Evolutionary conservation across 92 coral and sea anemone genomes (phyloP).

Genomic region (Porites lobata): DNA sequence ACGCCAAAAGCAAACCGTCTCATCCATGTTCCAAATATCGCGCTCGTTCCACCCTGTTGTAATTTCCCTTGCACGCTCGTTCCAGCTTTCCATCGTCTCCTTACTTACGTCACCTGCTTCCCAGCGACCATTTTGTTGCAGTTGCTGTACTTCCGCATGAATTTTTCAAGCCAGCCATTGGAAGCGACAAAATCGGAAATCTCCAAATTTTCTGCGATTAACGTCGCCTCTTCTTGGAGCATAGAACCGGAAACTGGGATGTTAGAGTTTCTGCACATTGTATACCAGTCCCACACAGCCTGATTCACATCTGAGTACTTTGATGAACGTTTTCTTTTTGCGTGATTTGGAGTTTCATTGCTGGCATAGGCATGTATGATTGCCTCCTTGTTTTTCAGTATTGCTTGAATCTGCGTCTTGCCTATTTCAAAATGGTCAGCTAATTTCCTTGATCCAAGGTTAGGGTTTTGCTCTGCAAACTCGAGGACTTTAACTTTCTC

Average conservation of each 20-base stretch:
- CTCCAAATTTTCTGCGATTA: conserved; percentile 48
- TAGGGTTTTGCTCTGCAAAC: conserved; percentile 52
- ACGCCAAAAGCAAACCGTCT: conserved; percentile 3
- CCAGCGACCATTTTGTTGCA: conserved; percentile 47
- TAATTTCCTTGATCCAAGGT: conserved; percentile 57
- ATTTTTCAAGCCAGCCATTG: conserved; percentile 57
- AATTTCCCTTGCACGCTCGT: conserved; percentile 46
- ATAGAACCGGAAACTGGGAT: conserved; percentile 49
- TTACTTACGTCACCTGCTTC: conserved; percentile 43
- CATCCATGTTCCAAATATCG: conserved; percentile 22
- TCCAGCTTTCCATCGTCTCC: conserved; percentile 42
- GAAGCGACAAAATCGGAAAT: conserved; percentile 36
- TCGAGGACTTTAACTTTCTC: conserved; percentile 46
- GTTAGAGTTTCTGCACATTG: conserved; percentile 51
- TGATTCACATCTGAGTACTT: conserved; percentile 51
- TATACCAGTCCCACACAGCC: conserved; percentile 58
- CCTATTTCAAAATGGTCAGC: conserved; percentile 48
- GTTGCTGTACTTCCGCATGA: conserved; percentile 37
- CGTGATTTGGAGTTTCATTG: conserved; percentile 32
- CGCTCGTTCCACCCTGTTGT: conserved; percentile 24
- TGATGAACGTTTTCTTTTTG: conserved; percentile 35
- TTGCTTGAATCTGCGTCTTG: conserved; percentile 40
- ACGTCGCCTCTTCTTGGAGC: conserved; percentile 55
- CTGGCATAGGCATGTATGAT: not conserved
- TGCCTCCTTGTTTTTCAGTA: not conserved